A percentile compares a stretch with the other conserved stretches of the same genome.
Evolutionary conservation across 2,113 vertebrate genomes (phyloP).

Genomic region (Mugil cephalus): DNA sequence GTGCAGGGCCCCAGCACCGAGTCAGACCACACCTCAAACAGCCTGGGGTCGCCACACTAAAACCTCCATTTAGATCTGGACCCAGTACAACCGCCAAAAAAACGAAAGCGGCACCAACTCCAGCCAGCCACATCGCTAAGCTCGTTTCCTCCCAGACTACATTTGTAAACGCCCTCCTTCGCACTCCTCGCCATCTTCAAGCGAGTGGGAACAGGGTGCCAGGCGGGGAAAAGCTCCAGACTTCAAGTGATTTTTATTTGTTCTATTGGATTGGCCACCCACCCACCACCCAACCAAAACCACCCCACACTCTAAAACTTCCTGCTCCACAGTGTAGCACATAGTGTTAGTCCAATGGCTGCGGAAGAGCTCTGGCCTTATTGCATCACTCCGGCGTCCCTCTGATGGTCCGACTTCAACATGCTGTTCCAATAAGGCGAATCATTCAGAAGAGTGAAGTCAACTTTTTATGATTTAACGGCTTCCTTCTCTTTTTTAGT

Average conservation of each 20-base stretch:
- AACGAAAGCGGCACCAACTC: conserved; percentile 59
- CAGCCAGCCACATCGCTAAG: conserved; percentile 46
- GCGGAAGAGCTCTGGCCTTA: conserved; percentile 36
- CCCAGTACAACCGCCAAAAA: conserved; percentile 53
- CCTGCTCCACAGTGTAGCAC: conserved; percentile 40
- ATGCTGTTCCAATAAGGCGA: conserved; percentile 81
- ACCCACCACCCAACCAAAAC: conserved; percentile 32
- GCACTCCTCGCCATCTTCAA: conserved; percentile 45
- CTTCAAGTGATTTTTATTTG: conserved; percentile 58
- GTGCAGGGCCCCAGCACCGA: conserved; percentile 68
- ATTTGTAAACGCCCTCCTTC: conserved; percentile 62
- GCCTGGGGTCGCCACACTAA: conserved; percentile 70
- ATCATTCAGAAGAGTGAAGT: conserved; percentile 80
- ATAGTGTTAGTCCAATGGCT: conserved; percentile 23
- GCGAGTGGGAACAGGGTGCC: conserved; percentile 40
- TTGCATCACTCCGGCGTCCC: conserved; percentile 66
- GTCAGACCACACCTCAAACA: conserved; percentile 76
- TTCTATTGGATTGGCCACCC: conserved; percentile 16
- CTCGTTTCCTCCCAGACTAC: conserved; percentile 70
- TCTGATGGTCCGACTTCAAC: conserved; percentile 54
- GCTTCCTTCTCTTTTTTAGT: conserved; percentile 80
- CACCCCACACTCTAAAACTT: conserved; percentile 27
- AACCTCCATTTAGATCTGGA: conserved; percentile 73
- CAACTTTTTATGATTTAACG: conserved; percentile 81
- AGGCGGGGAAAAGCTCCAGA: conserved; percentile 62